phyloP scores from a whole-genome alignment of 2,113 vertebrate species.

The Accipiter virgatus region DNA sequence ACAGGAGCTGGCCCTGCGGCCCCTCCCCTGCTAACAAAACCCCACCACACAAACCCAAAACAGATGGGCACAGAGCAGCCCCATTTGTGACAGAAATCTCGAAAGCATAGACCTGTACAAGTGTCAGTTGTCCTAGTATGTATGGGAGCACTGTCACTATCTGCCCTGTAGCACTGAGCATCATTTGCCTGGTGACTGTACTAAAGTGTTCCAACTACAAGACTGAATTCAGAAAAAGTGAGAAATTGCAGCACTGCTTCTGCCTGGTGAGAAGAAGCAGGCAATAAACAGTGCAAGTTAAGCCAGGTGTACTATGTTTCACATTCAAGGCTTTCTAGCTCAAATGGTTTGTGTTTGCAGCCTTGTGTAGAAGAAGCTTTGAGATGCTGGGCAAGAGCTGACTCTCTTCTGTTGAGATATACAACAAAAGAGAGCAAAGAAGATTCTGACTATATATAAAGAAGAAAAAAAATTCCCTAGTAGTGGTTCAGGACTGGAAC shows the following conservation, averaged over 20 bases:
- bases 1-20: too few relatives aligned
- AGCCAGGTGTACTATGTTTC: background rate
- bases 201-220: background rate
- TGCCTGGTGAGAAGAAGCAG: background rate
- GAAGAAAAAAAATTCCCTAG: background rate
- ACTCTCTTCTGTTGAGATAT: background rate
- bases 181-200: background rate
- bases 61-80: background rate
- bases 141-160: background rate
- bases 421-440: background rate
- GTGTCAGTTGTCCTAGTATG: background rate
- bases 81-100: background rate
- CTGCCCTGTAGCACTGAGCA: background rate
- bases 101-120: background rate
- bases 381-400: background rate
- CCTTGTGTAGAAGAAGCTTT: background rate
- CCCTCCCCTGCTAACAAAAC: too few relatives aligned
- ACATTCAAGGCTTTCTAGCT: background rate
- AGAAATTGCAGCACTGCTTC: background rate
- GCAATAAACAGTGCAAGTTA: background rate
- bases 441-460: background rate
- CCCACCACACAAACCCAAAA: too few relatives aligned
- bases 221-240: background rate
- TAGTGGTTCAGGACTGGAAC: background rate
- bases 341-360: background rate